phyloP scores from a whole-genome alignment of 2,113 vertebrate species.

The Mixornis gularis region DNA sequence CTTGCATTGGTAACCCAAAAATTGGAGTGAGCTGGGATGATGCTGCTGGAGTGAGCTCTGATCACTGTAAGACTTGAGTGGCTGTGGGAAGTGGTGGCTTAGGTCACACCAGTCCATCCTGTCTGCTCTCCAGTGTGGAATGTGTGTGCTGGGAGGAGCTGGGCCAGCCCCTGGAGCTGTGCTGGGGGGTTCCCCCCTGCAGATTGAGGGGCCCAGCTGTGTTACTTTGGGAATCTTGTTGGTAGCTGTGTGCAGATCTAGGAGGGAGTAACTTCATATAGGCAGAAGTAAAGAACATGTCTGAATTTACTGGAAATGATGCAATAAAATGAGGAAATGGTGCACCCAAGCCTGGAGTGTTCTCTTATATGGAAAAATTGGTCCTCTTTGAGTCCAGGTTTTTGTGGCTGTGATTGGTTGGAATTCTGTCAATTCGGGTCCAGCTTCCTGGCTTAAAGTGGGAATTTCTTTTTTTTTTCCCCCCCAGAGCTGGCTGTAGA shows the following conservation, averaged over 20 bases:
- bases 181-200: background rate
- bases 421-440: background rate
- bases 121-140: background rate
- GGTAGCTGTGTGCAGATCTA: background rate
- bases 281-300: conserved; percentile 33
- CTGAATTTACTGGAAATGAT: conserved; percentile 62
- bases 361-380: conserved; percentile 29
- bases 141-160: background rate
- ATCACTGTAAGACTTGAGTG: background rate
- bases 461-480: background rate
- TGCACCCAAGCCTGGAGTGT: conserved; percentile 45
- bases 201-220: background rate
- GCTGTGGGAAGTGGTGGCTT: background rate
- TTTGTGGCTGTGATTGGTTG: background rate
- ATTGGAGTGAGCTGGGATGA: background rate
- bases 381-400: conserved; percentile 2
- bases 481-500: background rate
- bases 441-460: background rate
- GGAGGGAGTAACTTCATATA: background rate
- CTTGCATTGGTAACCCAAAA: background rate
- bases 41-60: background rate
- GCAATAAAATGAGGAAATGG: conserved; percentile 65
- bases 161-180: background rate
- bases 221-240: background rate
- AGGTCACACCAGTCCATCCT: background rate